phyloP scores from a whole-genome alignment of 2,888 invertebrate species.

The Stegophylla sp. region DNA sequence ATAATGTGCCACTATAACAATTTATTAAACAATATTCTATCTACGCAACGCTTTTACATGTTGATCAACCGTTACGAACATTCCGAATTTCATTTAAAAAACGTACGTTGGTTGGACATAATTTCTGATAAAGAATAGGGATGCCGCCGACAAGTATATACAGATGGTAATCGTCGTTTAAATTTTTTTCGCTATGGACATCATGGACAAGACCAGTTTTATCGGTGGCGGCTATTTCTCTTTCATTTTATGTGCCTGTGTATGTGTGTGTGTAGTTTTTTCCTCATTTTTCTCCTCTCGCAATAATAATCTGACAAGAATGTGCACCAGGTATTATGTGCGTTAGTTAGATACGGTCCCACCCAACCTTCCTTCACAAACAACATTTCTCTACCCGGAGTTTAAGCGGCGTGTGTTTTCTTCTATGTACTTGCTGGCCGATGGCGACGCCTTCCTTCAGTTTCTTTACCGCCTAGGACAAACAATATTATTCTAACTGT shows the following conservation, averaged over 20 bases:
- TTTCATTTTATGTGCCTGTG: constrained; percentile 39
- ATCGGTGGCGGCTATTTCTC: constrained; percentile 55
- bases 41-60: background rate
- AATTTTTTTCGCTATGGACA: constrained; percentile 55
- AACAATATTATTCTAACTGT: constrained; percentile 41
- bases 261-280: constrained; percentile 41
- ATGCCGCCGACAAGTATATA: constrained; percentile 49
- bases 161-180: constrained; percentile 56
- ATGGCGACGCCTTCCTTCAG: constrained; percentile 35
- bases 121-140: constrained; percentile 56
- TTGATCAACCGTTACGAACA: background rate
- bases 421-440: constrained; percentile 43
- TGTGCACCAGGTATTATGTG: constrained; percentile 56
- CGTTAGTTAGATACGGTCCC: constrained; percentile 56
- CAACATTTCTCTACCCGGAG: constrained; percentile 53
- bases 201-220: constrained; percentile 53
- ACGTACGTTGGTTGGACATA: constrained; percentile 44
- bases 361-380: constrained; percentile 53
- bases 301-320: constrained; percentile 59
- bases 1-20: background rate
- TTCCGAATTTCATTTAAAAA: constrained; percentile 50
- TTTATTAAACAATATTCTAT: constrained; percentile 12
- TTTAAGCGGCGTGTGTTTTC: constrained; percentile 28
- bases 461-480: constrained; percentile 18
- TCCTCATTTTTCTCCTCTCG: constrained; percentile 47